Evolutionary conservation across 2,113 vertebrate species (phyloP).

Genomic region (Panthera leo): DNA sequence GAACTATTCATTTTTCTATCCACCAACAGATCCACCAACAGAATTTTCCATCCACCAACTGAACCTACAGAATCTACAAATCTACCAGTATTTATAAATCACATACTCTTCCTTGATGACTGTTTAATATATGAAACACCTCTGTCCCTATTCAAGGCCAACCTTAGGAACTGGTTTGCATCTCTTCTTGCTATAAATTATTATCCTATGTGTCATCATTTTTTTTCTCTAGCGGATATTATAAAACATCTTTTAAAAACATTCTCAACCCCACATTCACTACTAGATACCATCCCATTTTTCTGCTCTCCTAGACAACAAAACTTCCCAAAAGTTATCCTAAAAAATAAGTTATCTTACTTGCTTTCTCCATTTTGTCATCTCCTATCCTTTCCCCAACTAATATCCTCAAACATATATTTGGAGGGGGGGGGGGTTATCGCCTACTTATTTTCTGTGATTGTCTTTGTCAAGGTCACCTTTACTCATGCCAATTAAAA

Average conservation of each 20-base stretch:
- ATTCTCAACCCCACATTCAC: not conserved
- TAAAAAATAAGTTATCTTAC: not conserved
- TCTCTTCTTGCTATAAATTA: not conserved
- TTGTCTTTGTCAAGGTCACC: conserved; percentile 13
- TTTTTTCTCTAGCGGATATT: not conserved
- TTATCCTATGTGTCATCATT: not conserved
- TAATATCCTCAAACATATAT: not conserved
- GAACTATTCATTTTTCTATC: not conserved
- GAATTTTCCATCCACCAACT: not conserved
- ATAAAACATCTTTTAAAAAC: conserved; percentile 17
- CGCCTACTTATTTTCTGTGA: not conserved
- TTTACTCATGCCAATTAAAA: not conserved
- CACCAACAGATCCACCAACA: not conserved
- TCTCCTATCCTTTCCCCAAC: not conserved
- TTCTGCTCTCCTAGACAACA: not conserved
- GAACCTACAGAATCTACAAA: not conserved
- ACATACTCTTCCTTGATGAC: not conserved
- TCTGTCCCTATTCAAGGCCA: not conserved
- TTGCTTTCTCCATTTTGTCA: not conserved
- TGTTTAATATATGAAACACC: not conserved
- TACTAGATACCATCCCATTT: not conserved
- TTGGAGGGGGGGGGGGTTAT: not conserved
- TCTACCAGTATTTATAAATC: not conserved
- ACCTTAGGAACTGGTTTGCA: not conserved
- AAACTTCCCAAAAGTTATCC: not conserved